Evolutionary conservation across 2,888 invertebrate genomes (phyloP).

Genomic region (Sycophila texana): DNA sequence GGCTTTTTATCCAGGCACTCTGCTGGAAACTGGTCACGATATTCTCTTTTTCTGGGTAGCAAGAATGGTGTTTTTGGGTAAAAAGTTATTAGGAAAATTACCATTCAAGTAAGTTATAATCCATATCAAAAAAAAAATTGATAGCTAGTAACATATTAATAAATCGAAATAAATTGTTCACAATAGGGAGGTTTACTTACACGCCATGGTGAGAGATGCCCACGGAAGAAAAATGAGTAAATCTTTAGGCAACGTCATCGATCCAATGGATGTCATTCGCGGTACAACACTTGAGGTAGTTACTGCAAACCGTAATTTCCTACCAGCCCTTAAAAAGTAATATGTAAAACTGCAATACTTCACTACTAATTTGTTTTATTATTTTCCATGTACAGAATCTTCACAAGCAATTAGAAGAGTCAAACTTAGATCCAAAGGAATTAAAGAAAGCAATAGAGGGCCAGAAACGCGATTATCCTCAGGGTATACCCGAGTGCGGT

Average conservation of each 20-base stretch:
- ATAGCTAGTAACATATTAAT: neutral
- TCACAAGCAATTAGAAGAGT: constrained; percentile 83
- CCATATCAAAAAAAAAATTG: neutral
- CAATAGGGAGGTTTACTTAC: constrained; percentile 90
- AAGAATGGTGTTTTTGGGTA: constrained; percentile 98
- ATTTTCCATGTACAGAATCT: constrained; percentile 76
- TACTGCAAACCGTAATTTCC: neutral
- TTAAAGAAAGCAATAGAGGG: constrained; percentile 75
- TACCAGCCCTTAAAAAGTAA: neutral
- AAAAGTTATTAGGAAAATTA: constrained; percentile 89
- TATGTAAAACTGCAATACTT: neutral
- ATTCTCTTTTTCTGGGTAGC: constrained; percentile 99
- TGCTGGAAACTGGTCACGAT: constrained; percentile 98
- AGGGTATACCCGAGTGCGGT: constrained; percentile 98
- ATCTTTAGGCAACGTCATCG: constrained; percentile 97
- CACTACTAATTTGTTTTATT: constrained; percentile 43
- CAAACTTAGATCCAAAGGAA: constrained; percentile 92
- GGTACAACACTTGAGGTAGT: constrained; percentile 87
- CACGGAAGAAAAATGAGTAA: constrained; percentile 99
- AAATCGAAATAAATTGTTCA: neutral
- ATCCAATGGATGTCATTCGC: constrained; percentile 95
- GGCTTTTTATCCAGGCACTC: constrained; percentile 92
- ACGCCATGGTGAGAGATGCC: constrained; percentile 98
- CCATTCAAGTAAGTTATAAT: constrained; percentile 85
- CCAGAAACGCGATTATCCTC: constrained; percentile 79